These are phyloP conservation scores for Itoplectis maculator DNA, from an alignment of 2,888 invertebrate species.

Conservation along the genomic window DNA sequence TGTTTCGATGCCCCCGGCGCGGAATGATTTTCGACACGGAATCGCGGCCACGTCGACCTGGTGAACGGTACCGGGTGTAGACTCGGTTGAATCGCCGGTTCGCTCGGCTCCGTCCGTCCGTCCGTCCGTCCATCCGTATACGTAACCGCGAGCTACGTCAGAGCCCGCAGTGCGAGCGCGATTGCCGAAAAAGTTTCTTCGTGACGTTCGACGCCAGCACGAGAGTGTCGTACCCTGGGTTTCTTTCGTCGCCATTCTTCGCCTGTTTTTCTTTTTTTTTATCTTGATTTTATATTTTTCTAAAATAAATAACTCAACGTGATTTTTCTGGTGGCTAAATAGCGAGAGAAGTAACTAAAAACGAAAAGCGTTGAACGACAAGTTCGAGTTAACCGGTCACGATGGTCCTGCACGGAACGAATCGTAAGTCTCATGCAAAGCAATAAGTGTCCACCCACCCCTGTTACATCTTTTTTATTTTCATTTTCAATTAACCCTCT, in stretches of 20 bases:
- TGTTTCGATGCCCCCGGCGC: neutral
- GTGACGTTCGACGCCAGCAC: neutral
- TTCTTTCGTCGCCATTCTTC: neutral
- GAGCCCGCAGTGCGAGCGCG: neutral
- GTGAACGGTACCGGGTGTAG: constrained; percentile 51
- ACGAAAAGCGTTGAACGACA: neutral
- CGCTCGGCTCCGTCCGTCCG: neutral
- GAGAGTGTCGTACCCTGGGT: constrained; percentile 1
- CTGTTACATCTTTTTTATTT: neutral
- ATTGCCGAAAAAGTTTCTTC: constrained; percentile 30
- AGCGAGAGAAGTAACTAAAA: constrained; percentile 6
- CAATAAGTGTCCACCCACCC: constrained; percentile 42
- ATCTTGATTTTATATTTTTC: too few species aligned
- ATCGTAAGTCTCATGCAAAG: constrained; percentile 80
- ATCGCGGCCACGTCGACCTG: constrained; percentile 57
- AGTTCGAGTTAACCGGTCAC: constrained; percentile 71
- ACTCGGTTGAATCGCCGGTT: constrained; percentile 25
- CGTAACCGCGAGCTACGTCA: neutral
- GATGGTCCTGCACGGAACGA: constrained; percentile 84
- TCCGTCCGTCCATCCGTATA: neutral
- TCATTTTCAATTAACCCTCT: neutral
- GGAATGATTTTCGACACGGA: constrained; percentile 53
- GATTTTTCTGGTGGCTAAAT: constrained; percentile 24
- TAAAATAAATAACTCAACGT: constrained; percentile 22
- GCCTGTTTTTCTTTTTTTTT: neutral